phyloP scores from a whole-genome alignment of 2,888 invertebrate genomes.

The Drosophila flavopinicola region DNA sequence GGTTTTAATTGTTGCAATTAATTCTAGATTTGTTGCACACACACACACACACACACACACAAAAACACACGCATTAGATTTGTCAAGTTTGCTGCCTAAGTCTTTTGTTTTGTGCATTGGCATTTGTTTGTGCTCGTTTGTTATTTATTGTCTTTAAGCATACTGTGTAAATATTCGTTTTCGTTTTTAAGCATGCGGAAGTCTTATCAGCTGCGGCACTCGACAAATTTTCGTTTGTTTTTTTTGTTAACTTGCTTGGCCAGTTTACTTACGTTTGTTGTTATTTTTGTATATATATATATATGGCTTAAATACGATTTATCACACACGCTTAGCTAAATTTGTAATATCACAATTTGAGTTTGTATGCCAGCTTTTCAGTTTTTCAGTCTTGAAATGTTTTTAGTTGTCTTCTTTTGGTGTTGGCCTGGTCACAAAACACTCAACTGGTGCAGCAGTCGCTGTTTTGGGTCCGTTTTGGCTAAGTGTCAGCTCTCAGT shows the following conservation, averaged over 20 bases:
- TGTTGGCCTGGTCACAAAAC: constrained; percentile 51
- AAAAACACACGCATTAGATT: constrained; percentile 1
- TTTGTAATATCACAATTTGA: constrained; percentile 66
- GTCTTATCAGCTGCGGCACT: constrained; percentile 64
- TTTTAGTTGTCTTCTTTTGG: constrained; percentile 12
- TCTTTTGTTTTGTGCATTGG: constrained; percentile 62
- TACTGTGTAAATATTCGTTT: constrained; percentile 64
- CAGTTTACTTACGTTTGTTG: constrained; percentile 64
- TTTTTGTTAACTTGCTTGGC: constrained; percentile 60
- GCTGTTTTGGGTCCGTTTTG: constrained; percentile 51
- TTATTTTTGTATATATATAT: constrained; percentile 27
- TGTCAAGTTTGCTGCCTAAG: constrained; percentile 69
- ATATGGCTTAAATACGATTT: constrained; percentile 30
- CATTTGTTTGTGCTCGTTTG: constrained; percentile 8
- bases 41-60: constrained; percentile 24
- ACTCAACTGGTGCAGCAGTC: constrained; percentile 62
- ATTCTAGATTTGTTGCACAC: constrained; percentile 58
- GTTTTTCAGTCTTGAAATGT: constrained; percentile 5
- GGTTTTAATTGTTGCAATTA: constrained; percentile 65
- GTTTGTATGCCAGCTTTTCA: constrained; percentile 1
- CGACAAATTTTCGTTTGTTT: constrained; percentile 23
- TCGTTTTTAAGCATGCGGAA: constrained; percentile 69
- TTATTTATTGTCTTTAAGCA: constrained; percentile 55
- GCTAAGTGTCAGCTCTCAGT: not conserved
- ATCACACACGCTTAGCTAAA: constrained; percentile 60